Base-by-base conservation (phyloP, 1,140 invertebrate genomes). In the Camponotus pennsylvanicus region DNA sequence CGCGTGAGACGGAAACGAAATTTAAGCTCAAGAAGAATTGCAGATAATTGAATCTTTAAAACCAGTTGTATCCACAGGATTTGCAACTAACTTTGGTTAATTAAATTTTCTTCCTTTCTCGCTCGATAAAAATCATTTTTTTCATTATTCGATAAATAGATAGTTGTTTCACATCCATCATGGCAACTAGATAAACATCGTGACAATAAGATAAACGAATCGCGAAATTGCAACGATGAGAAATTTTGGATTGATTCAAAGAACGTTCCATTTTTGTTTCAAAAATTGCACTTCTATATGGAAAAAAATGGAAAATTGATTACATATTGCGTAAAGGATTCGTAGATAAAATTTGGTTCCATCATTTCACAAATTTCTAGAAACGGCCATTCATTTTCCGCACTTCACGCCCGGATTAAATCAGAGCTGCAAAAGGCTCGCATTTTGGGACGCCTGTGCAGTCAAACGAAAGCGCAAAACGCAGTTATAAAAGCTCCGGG, bases 61-160 rank as follows among this genome's bases (percentile, higher is more conserved):
- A 6, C 52, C n/a, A 21, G 18, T 55, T 64, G n/a, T 9, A 13
- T 52, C 63, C 52, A 52, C 3, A 79, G 52, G 40, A 15, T 18
- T n/a, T n/a, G 8, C 9, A 45, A 61, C 40, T 52, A 52, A n/a
- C 2, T 79, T 34, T 21, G n/a, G 8, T 79, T 79, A 40, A 37
- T 52, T 79, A 37, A 3, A 79, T 79, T 79, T 45, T 37, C 63
- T 13, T 40, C 18, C 11, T 18, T 18, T 45, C 11, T 67, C 85
- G 27, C 27, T 27, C 27, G 27, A 27, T 27, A 27, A 27, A 27
- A 27, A 27, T 27, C 27, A 27, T 88, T 88, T 88, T 64, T 83
- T 9, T 18, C n/a, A 21, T 21, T 40, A 49, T 32, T 71, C 40
- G 49, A 61, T 89, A 79, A 88, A 86, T 89, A 83, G 70, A 88